phyloP scores from a whole-genome alignment of 2,888 invertebrate genomes.

The Anarsia innoxiella region DNA sequence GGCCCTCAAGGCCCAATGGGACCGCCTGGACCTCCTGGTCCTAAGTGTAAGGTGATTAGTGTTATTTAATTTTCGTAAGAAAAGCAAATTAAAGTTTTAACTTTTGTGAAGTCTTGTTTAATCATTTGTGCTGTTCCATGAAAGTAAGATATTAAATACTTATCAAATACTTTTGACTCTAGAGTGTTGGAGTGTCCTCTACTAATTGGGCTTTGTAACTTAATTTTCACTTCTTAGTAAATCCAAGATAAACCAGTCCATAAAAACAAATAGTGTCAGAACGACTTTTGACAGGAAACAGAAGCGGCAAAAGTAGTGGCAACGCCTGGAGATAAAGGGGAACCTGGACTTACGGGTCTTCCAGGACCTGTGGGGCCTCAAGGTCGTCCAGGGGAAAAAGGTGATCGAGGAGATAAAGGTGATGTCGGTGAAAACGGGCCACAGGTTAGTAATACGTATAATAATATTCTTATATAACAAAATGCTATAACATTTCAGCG shows the following conservation, averaged over 20 bases:
- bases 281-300: conserved; percentile 45
- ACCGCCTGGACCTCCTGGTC: conserved; percentile 53
- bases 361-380: conserved; percentile 73
- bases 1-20: conserved; percentile 77
- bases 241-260: too few species aligned
- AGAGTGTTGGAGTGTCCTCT: too few species aligned
- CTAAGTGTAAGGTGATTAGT: background rate
- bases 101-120: too few species aligned
- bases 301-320: conserved; percentile 31
- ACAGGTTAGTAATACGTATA: too few species aligned
- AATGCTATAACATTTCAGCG: too few species aligned
- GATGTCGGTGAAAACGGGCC: conserved; percentile 60
- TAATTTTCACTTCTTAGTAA: too few species aligned
- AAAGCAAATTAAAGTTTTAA: too few species aligned
- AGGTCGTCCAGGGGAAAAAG: conserved; percentile 74
- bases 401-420: conserved; percentile 68
- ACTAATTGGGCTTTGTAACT: too few species aligned
- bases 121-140: too few species aligned
- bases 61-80: background rate
- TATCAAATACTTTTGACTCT: too few species aligned
- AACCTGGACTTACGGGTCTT: conserved; percentile 37
- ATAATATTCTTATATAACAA: too few species aligned
- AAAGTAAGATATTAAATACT: too few species aligned
- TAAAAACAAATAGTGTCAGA: conserved; percentile 28
- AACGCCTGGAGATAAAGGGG: conserved; percentile 41